Evolutionary conservation across 2,113 vertebrate genomes (phyloP).

Genomic region (Rhinoderma darwinii): DNA sequence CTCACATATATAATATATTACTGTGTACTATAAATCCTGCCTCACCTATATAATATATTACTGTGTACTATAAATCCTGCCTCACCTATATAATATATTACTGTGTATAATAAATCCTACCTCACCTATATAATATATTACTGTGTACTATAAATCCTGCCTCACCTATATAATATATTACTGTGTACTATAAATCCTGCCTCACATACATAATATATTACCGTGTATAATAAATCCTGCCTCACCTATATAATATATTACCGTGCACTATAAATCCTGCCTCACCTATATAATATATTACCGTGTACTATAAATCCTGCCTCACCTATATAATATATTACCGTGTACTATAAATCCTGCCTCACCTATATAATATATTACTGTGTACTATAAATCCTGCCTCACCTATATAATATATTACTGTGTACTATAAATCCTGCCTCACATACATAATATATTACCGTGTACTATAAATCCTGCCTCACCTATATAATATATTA

Average conservation of each 20-base stretch:
- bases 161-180: not conserved
- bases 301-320: not conserved
- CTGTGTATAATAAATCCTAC: too few species aligned
- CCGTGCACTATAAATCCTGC: not conserved
- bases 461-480: not conserved
- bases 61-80: not conserved
- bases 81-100: not conserved
- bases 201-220: not conserved
- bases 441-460: not conserved
- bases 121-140: too few species aligned
- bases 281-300: not conserved
- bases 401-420: not conserved
- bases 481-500: not conserved
- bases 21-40: too few species aligned
- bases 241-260: not conserved
- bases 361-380: not conserved
- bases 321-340: not conserved
- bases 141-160: too few species aligned
- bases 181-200: not conserved
- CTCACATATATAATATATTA: too few species aligned
- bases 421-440: not conserved
- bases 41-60: not conserved
- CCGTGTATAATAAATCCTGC: not conserved
- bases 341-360: not conserved
- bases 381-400: not conserved